Evolutionary conservation across 2,113 vertebrate species (phyloP).

Genomic region (Anguilla japonica): DNA sequence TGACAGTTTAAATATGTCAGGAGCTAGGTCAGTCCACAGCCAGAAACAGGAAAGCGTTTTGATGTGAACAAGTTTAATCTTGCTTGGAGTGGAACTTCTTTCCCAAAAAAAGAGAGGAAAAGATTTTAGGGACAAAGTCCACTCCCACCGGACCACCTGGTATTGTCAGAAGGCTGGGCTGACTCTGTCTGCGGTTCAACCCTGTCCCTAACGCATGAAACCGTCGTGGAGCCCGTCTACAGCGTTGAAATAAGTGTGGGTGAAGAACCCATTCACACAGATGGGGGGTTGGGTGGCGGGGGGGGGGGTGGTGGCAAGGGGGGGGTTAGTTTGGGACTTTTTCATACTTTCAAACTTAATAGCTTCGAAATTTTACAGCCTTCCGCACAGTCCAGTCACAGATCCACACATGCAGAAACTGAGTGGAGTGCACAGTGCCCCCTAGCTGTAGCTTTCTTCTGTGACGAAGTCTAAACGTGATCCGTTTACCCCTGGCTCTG

Average conservation of each 20-base stretch:
- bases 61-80: not conserved
- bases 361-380: not conserved
- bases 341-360: not conserved
- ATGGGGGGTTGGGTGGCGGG: too few species aligned
- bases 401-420: not conserved
- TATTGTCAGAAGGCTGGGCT: too few species aligned
- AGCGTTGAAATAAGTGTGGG: too few species aligned
- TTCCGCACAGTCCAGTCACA: not conserved
- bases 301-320: too few species aligned
- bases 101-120: not conserved
- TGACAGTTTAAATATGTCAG: not conserved
- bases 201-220: too few species aligned
- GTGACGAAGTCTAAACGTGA: not conserved
- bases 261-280: too few species aligned
- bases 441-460: not conserved
- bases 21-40: not conserved
- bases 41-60: not conserved
- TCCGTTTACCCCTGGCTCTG: conserved; percentile 10
- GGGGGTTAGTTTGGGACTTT: not conserved
- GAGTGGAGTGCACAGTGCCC: not conserved
- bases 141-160: too few species aligned
- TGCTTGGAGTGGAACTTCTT: not conserved
- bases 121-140: too few species aligned
- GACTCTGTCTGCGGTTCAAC: too few species aligned
- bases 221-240: too few species aligned